Base-by-base conservation (phyloP, 2,888 invertebrate species). In the Drosophila sordidapex region DNA sequence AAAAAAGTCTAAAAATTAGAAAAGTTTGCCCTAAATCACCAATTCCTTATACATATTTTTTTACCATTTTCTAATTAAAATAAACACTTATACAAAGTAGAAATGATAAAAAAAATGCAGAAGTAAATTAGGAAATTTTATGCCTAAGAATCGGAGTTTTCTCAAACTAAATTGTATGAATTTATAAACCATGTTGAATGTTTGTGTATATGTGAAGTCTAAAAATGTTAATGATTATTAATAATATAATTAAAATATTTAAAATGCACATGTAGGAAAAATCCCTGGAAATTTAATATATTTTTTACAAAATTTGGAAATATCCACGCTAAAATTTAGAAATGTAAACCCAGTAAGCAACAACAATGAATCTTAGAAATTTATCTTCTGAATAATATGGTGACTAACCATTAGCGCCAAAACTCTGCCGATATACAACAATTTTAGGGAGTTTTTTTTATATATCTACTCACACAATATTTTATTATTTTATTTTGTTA, bases 401-500 rank as follows among this genome's bases (percentile, higher is more conserved):
- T 13, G 21, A 21, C 21, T 6, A 43, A 21, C 21, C 0, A 21
- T 21, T 46, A 46, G 13, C 13, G 7, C 4, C 7, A 46, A 25
- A 46, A 15, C 8, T n/a, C 0, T 38, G 7, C 0, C 15, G 35
- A 35, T 35, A 13, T 35, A 0, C 15, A 0, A 15, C 0, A 46
- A 43, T 13, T 7, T 3, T 3, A 43, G 6, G 0, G 2, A 25
- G 7, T 21, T 7, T 7, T 25, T 40, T 25, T 25, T 1, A 2
- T 8, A 13, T 21, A 13, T 40, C 1, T 4, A n/a, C 0, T n/a
- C 4, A n/a, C n/a, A n/a, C 10, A 0, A 8, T 1, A 4, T n/a
- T 8, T 36, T 21, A 21, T 4, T 4, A 46, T 8, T 46, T 15
- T 46, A 25, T 25, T 46, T 7, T 46, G 2, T 46, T 25, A 15